Evolutionary conservation across 53 echinoderm and acorn worm species (phyloP).

Genomic region (Pentamera pediparva): DNA sequence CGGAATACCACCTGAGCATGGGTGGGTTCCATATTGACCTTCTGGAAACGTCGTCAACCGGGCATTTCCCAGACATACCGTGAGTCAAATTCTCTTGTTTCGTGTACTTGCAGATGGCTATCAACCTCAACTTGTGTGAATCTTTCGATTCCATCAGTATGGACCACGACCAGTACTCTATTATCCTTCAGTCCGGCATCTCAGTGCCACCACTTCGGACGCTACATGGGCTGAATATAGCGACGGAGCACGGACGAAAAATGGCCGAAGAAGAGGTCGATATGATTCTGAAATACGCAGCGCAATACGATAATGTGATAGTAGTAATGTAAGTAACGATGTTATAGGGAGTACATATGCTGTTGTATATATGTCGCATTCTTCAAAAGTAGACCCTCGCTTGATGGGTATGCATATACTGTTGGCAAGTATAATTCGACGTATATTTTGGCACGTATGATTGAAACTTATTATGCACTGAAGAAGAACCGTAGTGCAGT

Average conservation of each 20-base stretch:
- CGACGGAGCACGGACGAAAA: conserved; percentile 15
- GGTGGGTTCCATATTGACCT: not conserved
- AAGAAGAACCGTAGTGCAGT: no score
- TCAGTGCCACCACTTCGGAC: conserved; percentile 5
- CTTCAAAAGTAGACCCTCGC: not conserved
- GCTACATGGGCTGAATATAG: conserved; percentile 2
- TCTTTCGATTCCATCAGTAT: conserved; percentile 6
- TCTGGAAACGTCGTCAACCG: not conserved
- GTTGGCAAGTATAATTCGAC: no score
- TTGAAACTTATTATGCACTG: no score
- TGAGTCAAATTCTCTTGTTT: not conserved
- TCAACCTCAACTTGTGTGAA: conserved; percentile 17
- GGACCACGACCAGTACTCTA: conserved; percentile 6
- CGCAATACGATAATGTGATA: conserved; percentile 9
- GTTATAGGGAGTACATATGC: not conserved
- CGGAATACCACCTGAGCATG: not conserved
- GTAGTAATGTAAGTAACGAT: not conserved
- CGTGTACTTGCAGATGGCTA: conserved; percentile 12
- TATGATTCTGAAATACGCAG: conserved; percentile 5
- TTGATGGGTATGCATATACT: no score
- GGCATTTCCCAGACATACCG: conserved; percentile 5
- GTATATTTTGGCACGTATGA: no score
- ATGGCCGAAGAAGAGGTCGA: conserved; percentile 13
- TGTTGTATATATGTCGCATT: conserved; percentile 2
- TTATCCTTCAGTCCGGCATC: conserved; percentile 16